These are phyloP conservation scores for Sinohyriopsis cumingii DNA, from an alignment of 2,888 invertebrate genomes.

Conservation along the genomic window DNA sequence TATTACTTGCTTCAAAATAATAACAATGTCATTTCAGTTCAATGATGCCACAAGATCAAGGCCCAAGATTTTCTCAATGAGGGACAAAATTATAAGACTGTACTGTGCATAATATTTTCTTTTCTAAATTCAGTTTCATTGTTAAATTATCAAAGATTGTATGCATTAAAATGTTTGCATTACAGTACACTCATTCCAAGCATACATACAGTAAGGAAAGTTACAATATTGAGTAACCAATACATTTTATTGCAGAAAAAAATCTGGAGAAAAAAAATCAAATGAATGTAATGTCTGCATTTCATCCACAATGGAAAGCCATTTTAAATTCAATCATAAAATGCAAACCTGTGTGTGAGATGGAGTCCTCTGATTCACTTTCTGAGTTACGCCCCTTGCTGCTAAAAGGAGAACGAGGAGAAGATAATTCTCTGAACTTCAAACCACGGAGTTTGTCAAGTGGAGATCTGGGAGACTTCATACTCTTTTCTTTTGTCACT, in stretches of 20 bases:
- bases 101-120: no score
- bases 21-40: no score
- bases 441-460: slow-evolving; percentile 35
- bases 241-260: neutral
- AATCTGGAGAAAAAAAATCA: neutral
- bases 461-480: slow-evolving; percentile 44
- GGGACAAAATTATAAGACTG: no score
- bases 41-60: no score
- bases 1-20: no score
- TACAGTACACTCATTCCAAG: no score
- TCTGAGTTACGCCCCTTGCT: slow-evolving; percentile 55
- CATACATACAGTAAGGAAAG: no score
- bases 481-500: slow-evolving; percentile 39
- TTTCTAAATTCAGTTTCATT: no score
- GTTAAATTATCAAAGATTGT: no score
- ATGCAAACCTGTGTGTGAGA: slow-evolving; percentile 58
- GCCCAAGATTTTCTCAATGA: no score
- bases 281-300: neutral
- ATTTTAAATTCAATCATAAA: neutral
- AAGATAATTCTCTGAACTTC: slow-evolving; percentile 24
- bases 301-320: neutral
- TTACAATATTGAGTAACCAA: no score
- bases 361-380: slow-evolving; percentile 66
- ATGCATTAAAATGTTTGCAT: no score
- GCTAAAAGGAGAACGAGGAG: slow-evolving; percentile 34